Evolutionary conservation across 2,113 vertebrate species (phyloP).

Genomic region (Eublepharis macularius): DNA sequence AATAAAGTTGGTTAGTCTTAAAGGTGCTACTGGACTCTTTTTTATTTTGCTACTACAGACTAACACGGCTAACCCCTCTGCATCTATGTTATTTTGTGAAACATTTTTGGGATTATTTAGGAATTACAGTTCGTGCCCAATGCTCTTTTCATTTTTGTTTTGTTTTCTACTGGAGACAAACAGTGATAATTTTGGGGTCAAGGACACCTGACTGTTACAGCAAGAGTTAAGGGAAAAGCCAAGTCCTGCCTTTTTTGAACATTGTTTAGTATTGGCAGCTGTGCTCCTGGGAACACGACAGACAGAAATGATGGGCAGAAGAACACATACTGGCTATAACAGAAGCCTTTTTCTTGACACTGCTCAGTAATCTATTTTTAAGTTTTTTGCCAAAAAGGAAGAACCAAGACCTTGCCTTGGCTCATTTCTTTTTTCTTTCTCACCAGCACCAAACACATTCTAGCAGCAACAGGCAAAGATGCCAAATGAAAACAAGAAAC

Average conservation of each 20-base stretch:
- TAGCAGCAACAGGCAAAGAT: background rate
- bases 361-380: background rate
- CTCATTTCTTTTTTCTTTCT: constrained; percentile 13
- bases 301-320: background rate
- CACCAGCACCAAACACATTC: background rate
- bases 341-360: background rate
- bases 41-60: too few species aligned
- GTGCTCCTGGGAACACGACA: background rate
- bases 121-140: background rate
- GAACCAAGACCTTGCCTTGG: background rate
- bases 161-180: background rate
- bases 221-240: background rate
- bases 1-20: too few species aligned
- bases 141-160: background rate
- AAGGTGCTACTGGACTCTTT: too few species aligned
- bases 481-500: background rate
- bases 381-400: constrained; percentile 13
- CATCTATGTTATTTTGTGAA: too few species aligned
- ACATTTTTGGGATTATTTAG: background rate
- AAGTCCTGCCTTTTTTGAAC: background rate
- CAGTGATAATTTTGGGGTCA: background rate
- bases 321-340: too few species aligned
- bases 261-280: background rate
- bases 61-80: too few species aligned
- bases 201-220: background rate